These are phyloP conservation scores for Lysandra coridon DNA, from an alignment of 2,888 invertebrate species.

Conservation along the genomic window DNA sequence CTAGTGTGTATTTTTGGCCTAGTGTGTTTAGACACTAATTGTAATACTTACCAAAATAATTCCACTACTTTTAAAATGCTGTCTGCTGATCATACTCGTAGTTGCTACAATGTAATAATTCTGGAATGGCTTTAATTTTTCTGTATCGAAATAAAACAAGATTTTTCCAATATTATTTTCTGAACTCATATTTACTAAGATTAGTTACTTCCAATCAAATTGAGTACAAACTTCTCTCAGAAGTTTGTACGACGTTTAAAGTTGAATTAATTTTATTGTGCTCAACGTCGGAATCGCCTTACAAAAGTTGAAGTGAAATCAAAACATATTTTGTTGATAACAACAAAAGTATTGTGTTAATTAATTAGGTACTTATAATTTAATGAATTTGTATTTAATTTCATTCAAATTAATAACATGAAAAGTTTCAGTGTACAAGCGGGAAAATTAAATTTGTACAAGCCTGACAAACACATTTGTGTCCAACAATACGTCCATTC, in stretches of 20 bases:
- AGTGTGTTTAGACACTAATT: too few relatives aligned
- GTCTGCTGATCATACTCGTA: too few relatives aligned
- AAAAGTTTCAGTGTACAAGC: background rate
- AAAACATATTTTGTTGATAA: background rate
- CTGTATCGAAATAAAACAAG: too few relatives aligned
- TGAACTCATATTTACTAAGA: background rate
- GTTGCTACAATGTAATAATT: too few relatives aligned
- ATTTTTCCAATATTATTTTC: background rate
- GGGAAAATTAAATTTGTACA: background rate
- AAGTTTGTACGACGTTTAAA: background rate
- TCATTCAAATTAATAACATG: background rate
- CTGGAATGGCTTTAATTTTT: too few relatives aligned
- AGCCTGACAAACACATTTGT: too few relatives aligned
- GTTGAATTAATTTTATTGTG: background rate
- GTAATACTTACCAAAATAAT: too few relatives aligned
- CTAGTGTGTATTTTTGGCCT: too few relatives aligned
- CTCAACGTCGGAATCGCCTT: background rate
- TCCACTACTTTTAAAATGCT: too few relatives aligned
- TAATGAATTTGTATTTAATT: too few relatives aligned
- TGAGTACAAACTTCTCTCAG: background rate
- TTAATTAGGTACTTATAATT: background rate
- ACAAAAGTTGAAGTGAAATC: background rate
- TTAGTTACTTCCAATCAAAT: background rate
- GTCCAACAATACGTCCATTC: too few relatives aligned
- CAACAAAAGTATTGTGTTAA: background rate